Conservation (phyloP, 2,888 invertebrate species). For the Aporophyla lueneburgensis region DNA sequence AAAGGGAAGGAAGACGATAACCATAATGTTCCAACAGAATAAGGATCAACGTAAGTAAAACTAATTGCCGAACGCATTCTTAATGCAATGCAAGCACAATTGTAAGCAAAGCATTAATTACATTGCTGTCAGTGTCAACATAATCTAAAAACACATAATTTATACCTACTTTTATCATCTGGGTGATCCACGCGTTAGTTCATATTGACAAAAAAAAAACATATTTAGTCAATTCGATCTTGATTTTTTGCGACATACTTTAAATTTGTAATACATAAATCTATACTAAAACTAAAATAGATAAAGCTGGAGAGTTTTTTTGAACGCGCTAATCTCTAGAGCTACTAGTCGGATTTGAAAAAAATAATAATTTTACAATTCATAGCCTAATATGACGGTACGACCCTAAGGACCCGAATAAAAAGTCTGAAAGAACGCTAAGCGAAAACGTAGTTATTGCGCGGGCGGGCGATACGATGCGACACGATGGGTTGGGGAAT, state of each 20-base stretch:
- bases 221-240: neutral
- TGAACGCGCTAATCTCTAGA: too few species aligned
- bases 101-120: slow-evolving; percentile 10
- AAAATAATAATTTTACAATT: too few species aligned
- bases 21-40: neutral
- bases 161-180: slow-evolving; percentile 24
- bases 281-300: too few species aligned
- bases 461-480: too few species aligned
- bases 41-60: neutral
- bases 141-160: neutral
- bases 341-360: too few species aligned
- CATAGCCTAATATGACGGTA: too few species aligned
- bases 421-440: too few species aligned
- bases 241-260: neutral
- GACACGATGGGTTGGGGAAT: too few species aligned
- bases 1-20: neutral
- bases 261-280: neutral
- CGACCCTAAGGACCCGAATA: too few species aligned
- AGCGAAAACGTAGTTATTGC: too few species aligned
- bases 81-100: slow-evolving; percentile 4
- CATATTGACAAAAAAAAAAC: slow-evolving; percentile 4
- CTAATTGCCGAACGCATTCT: neutral
- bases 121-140: neutral
- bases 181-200: slow-evolving; percentile 16
- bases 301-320: too few species aligned